Evolutionary conservation across 2,888 invertebrate species (phyloP).

Genomic region (Megaustenia siamemsis): DNA sequence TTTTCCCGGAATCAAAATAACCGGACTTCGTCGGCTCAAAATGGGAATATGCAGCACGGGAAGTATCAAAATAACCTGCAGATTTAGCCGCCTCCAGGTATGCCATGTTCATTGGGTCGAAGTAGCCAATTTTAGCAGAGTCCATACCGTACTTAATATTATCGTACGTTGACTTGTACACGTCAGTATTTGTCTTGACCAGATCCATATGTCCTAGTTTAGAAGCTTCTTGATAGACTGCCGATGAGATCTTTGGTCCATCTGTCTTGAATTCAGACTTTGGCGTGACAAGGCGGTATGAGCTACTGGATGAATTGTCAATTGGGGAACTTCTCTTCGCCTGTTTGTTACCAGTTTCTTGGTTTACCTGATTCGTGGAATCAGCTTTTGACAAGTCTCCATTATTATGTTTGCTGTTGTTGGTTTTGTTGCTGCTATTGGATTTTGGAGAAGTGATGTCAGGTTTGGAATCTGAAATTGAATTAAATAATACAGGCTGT

Average conservation of each 20-base stretch:
- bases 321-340: constrained; percentile 8
- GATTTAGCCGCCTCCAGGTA: constrained; percentile 51
- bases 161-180: constrained; percentile 37
- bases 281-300: constrained; percentile 28
- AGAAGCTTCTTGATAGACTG: constrained; percentile 19
- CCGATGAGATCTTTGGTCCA: not conserved
- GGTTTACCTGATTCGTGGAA: not conserved
- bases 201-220: constrained; percentile 29
- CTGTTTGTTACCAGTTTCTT: not conserved
- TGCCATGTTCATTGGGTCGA: constrained; percentile 47
- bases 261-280: constrained; percentile 35
- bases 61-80: constrained; percentile 46
- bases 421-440: constrained; percentile 3
- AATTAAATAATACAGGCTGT: too few species aligned
- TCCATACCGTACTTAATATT: constrained; percentile 42
- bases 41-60: constrained; percentile 33
- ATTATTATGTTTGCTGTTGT: not conserved
- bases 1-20: constrained; percentile 11
- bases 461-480: constrained; percentile 40
- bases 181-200: constrained; percentile 9
- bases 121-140: constrained; percentile 29
- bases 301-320: not conserved
- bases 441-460: constrained; percentile 30
- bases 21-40: constrained; percentile 40
- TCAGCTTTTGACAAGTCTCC: constrained; percentile 18